Evolutionary conservation across 2,888 invertebrate genomes (phyloP).

Genomic region (Caenorhabditis zanzibari): DNA sequence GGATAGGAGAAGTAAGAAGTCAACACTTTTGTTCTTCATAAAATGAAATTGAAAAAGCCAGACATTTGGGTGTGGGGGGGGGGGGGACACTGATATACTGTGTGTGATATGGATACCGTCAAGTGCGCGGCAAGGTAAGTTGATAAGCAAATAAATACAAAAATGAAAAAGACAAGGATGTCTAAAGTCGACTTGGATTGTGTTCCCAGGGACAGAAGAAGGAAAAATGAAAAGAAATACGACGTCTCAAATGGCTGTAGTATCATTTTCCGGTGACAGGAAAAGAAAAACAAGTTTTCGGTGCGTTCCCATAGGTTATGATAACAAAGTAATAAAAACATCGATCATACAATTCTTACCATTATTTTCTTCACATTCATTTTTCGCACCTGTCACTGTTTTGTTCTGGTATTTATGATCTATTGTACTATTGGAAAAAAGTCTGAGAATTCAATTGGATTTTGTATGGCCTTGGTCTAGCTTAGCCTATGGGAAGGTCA

Average conservation of each 20-base stretch:
- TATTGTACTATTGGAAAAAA: neutral
- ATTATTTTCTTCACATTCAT: too few species aligned
- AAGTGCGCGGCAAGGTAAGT: slow-evolving; percentile 56
- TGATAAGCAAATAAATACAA: slow-evolving; percentile 57
- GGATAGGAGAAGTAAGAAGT: slow-evolving; percentile 15
- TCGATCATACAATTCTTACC: too few species aligned
- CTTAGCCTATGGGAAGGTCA: slow-evolving; percentile 23
- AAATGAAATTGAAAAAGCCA: slow-evolving; percentile 27
- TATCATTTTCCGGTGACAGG: slow-evolving; percentile 31
- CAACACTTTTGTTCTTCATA: slow-evolving; percentile 33
- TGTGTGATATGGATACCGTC: slow-evolving; percentile 64
- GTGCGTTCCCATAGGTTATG: slow-evolving; percentile 40
- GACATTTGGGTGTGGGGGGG: too few species aligned
- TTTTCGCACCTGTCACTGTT: neutral
- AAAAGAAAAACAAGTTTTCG: slow-evolving; percentile 44
- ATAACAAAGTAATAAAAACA: slow-evolving; percentile 47
- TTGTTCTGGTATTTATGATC: neutral
- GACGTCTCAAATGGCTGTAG: slow-evolving; percentile 47
- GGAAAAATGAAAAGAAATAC: neutral
- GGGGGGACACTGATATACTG: slow-evolving; percentile 23
- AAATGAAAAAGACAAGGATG: slow-evolving; percentile 40
- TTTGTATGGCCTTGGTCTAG: slow-evolving; percentile 12
- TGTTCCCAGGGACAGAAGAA: slow-evolving; percentile 1
- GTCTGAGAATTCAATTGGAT: neutral
- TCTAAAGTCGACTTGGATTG: slow-evolving; percentile 16